Base-by-base conservation (phyloP, 1,140 invertebrate species). In the Drosophila tropicalis region DNA sequence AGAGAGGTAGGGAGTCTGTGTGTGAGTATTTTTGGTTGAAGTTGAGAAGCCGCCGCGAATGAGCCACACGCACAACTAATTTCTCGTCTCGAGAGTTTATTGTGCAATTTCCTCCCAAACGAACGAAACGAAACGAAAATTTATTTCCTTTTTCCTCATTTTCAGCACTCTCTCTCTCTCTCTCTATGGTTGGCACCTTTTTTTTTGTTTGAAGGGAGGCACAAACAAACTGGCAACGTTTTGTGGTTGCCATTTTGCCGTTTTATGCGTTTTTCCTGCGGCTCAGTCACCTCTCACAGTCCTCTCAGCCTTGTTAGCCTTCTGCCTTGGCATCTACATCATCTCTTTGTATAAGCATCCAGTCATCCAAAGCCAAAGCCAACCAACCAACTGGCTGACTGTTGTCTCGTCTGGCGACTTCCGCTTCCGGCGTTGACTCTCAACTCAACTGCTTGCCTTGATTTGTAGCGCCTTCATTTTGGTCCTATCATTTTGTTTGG, bases 41-140 rank as follows among this genome's bases (percentile, higher is more conserved):
- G 29, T 76, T 75, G 73, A 19, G 29, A 72, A 56, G 70, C 72
- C 70, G 70, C 72, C 63, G 44, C 44, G 72, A 75, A 75, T 64
- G 70, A 62, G 62, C 67, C 76, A 56, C 79, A 79, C 75, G 68
- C 75, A 74, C 79, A 87, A 89, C 84, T 87, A 87, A 87, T 87
- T 87, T 83, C 70, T 87, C 76, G 84, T 80, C 84, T 78, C 76
- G 69, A 89, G 80, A 89, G 80, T 87, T 87, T 87, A 87, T 89
- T 87, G 84, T 89, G 80, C 84, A 89, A 87, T 87, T 87, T 87
- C 80, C 80, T 89, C 51, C 60, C 67, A 76, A 66, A 32, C 51
- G 51, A 39, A 22, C 19, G 67, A 40, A 75, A 63, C 67, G 64
- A 64, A 62, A 62, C 60, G 68, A 77, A 78, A 78, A 71, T 78